Evolutionary conservation across 2,113 vertebrate species (phyloP).

Genomic region (Bufo gargarizans): DNA sequence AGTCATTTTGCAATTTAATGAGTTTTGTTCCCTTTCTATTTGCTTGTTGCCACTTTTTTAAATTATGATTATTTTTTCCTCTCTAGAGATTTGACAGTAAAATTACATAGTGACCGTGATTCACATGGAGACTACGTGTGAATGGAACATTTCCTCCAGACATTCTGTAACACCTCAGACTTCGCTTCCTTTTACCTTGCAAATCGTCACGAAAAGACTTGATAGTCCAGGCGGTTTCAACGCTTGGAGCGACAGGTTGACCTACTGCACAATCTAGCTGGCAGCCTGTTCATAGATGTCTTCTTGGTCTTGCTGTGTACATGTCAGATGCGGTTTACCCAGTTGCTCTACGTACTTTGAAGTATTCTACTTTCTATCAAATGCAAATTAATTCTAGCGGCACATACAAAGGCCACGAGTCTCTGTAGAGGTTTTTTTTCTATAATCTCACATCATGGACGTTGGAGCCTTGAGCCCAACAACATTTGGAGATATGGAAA

Average conservation of each 20-base stretch:
- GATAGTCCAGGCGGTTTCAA: background rate
- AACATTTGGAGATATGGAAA: too few species aligned
- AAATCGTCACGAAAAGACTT: background rate
- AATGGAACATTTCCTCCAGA: constrained; percentile 33
- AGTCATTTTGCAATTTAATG: constrained; percentile 10
- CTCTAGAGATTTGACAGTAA: constrained; percentile 13
- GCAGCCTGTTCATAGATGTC: background rate
- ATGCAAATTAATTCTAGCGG: background rate
- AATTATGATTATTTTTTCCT: background rate
- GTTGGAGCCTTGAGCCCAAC: background rate
- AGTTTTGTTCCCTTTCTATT: background rate
- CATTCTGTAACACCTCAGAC: constrained; percentile 23
- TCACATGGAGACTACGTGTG: background rate
- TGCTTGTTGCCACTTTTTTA: background rate
- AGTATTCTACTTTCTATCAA: background rate
- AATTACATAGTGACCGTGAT: constrained; percentile 28
- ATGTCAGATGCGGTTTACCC: background rate
- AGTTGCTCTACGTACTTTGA: background rate
- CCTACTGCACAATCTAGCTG: constrained; percentile 4
- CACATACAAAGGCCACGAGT: background rate
- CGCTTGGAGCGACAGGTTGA: constrained; percentile 17
- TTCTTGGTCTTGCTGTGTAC: background rate
- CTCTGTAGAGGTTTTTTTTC: background rate
- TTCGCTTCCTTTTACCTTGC: background rate
- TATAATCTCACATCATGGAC: background rate